Percentiles rank a stretch among this genome's conserved stretches.
phyloP scores from a whole-genome alignment of 2,888 invertebrate species.

The Noctua pronuba region DNA sequence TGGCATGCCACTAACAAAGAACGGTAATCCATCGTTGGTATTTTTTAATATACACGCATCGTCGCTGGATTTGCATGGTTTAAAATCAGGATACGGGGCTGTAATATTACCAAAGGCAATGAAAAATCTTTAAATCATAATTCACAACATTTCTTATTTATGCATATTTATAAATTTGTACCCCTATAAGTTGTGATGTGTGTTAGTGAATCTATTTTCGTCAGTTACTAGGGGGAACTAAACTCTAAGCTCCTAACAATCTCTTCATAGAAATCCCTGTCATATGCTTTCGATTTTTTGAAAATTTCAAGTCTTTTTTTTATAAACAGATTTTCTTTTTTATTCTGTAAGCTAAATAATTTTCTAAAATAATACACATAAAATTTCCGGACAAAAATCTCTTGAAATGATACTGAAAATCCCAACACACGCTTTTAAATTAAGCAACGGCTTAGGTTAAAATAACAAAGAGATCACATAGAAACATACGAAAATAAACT shows the following conservation, averaged over 20 bases:
- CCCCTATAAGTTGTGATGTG: no score
- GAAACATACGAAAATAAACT: neutral
- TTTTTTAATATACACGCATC: constrained; percentile 27
- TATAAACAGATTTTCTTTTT: no score
- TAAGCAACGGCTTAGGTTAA: neutral
- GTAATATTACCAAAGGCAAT: constrained; percentile 11
- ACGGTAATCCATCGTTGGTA: neutral
- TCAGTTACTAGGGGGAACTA: neutral
- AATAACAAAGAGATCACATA: neutral
- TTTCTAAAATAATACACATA: neutral
- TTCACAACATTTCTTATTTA: neutral
- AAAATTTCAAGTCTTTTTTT: no score
- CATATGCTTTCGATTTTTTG: neutral
- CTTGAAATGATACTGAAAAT: neutral
- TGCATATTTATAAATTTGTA: neutral
- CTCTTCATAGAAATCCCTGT: neutral
- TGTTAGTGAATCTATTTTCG: neutral
- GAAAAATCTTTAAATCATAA: neutral
- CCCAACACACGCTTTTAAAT: neutral
- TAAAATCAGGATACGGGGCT: constrained; percentile 47
- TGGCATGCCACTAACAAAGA: constrained; percentile 27
- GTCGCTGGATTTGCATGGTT: constrained; percentile 34
- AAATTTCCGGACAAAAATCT: neutral
- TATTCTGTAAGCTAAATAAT: neutral
- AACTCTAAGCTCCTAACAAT: neutral